These are phyloP conservation scores for Lepidurus packardi DNA, from an alignment of 1,140 invertebrate genomes.

Conservation along the genomic window DNA sequence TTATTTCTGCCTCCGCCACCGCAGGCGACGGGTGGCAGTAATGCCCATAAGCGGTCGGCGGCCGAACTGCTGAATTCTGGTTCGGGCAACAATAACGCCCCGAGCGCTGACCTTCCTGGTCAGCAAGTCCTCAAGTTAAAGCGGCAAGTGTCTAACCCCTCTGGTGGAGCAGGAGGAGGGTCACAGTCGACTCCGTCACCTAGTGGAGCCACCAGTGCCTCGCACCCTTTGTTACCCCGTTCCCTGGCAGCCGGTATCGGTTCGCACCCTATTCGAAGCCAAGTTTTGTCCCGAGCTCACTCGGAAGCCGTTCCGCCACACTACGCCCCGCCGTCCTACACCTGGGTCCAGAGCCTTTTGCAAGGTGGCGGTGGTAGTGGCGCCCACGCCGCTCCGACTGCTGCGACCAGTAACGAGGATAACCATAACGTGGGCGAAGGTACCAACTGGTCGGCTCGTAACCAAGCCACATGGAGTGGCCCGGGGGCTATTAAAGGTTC, in stretches of 20 bases:
- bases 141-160: neutral
- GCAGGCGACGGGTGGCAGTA: neutral
- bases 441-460: slow-evolving; percentile 34
- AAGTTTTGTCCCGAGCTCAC: neutral
- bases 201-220: neutral
- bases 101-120: neutral
- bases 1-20: neutral
- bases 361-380: neutral
- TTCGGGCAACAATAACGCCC: neutral
- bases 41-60: neutral
- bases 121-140: slow-evolving; percentile 10
- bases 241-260: neutral
- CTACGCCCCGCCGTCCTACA: neutral
- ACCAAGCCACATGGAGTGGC: slow-evolving; percentile 34
- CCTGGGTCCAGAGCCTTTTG: neutral
- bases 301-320: neutral
- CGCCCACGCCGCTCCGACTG: neutral
- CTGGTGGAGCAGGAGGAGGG: neutral
- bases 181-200: neutral
- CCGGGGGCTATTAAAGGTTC: slow-evolving; percentile 21
- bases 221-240: neutral
- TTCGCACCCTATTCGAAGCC: neutral
- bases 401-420: slow-evolving; percentile 4
- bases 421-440: neutral
- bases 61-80: slow-evolving; percentile 4